Base-by-base conservation (phyloP, 2,113 vertebrate species). In the Pseudonaja textilis region DNA sequence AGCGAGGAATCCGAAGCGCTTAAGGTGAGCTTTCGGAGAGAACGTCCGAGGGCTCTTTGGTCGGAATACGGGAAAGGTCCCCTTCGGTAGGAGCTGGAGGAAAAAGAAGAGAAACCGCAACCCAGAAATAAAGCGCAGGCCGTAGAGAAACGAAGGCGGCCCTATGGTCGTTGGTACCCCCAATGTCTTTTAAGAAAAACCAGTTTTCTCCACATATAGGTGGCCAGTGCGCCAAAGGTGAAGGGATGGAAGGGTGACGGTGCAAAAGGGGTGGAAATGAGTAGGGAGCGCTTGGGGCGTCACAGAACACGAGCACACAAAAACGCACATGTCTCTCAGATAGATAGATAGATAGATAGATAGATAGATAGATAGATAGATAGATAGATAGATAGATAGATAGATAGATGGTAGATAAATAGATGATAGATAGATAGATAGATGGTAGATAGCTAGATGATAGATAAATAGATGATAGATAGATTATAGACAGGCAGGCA, bases 171-270 rank as follows among this genome's bases (percentile, higher is more conserved):
- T 34, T 39, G 69, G 16, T n/a, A 34, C n/a, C 29, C 2, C 12
- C 29, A 0, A 3, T 1, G 2, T 39, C 34, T 39, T 8, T 39
- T 81, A 2, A 20, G 34, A 20, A 42, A 81, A 39, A 9, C 0
- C 34, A 22, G 3, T 8, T 42, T 42, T 20, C 18, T 39, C 34
- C 1, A 34, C 34, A 22, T 9, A 81, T 39, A 81, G 69, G 69
- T 39, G 69, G 69, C 5, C 18, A 7, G n/a, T 81, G 34, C 34
- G 74, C 3, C 34, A 81, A 81, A 42, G 34, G 3, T 22, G 74
- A 81, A 20, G 34, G 47, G 47, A 50, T 50, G 47, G 47, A 50
- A 50, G 47, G 47, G 47, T 50, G 47, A 50, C 47, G 47, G 74
- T 42, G 34, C 34, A 42, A 10, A 81, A 39, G 18, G 34, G 18